Base-by-base conservation (phyloP, 2,113 vertebrate genomes). In the Panurus biarmicus region DNA sequence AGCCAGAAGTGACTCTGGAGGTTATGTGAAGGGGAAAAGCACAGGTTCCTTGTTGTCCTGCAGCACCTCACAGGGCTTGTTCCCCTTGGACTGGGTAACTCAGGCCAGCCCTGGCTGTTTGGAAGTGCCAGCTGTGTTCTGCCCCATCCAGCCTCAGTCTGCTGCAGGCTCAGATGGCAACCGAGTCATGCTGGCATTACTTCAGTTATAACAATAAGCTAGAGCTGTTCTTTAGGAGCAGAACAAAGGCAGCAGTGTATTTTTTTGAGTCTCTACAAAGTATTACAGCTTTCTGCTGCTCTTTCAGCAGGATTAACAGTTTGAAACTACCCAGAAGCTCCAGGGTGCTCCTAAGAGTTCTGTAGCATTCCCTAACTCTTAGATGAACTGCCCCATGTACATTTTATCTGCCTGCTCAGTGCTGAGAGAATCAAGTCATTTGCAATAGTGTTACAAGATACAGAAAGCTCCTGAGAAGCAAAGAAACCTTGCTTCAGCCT, bases 1-100 rank as follows among this genome's bases (percentile, higher is more conserved):
- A 60, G 56, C 0, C 26, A 66, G 61, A 31, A 60, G 17, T 36
- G 17, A 20, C 5, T 4, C 10, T 4, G 16, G 5, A 38, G 42
- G 21, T 12, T n/a, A 7, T 5, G 7, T 4, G 53, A 48, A 56
- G 12, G 44, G 35, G 31, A 28, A 61, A 11, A 7, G 1, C 1
- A 5, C 23, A 8, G 14, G 5, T 18, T 60, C 20, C 35, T 73
- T 73, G 84, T 35, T 69, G 10, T 38, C 11, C 23, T 65, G 73
- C 53, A 61, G 56, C 40, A 29, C 1, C 40, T 61, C 0, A 0
- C 74, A 47, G 74, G 2, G 4, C 14, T 19, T 7, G 33, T 15
- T 42, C 13, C 42, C 36, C 70, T 36, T 9, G 51, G 65, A 21
- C 3, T 3, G 51, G 48, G 35, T 5, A 14, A 51, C 8, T 5